Base-by-base conservation (phyloP, 2,797 vertebrate genomes). In the Pseudochirops corinnae region DNA sequence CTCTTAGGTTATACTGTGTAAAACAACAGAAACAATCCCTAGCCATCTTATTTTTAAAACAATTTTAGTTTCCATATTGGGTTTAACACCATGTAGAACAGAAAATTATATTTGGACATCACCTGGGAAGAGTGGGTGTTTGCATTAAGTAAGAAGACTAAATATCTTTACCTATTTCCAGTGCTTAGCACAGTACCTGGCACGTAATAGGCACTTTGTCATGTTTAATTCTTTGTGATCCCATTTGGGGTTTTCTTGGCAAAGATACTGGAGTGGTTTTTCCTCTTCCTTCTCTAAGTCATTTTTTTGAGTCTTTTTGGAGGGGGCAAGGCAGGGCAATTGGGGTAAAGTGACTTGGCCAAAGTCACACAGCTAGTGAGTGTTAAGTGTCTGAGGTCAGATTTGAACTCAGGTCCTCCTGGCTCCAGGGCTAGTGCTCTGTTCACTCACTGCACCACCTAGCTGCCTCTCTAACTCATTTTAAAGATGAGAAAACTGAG, bases 61-160 rank as follows among this genome's bases (percentile, higher is more conserved):
- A 91, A 58, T 92, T 94, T 94, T 2, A 50, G 33, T 95, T n/a
- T 93, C 96, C 56, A 46, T 94, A 92, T 92, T 96, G 62, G 92
- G 28, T 58, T 92, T 91, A 96, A 90, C 5, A 94, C 62, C 82
- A 92, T 16, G 0, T 33, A 92, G 50, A 11, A 53, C 90, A 91
- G 13, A 55, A 58, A 94, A 53, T 92, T 46, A 6, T 39, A 55
- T 62, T 26, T 26, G 57, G 29, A 39, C 39, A 18, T 82, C 46
- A 24, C 7, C n/a, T 82, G 67, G 21, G n/a, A 82, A 24, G 18
- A 82, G 2, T 24, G 3, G 1, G n/a, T 82, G 5, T 82, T 82
- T 21, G 31, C 33, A n/a, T 67, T 46, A 39, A 74, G 67, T 39
- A 39, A 46, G n/a, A 82, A 82, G 18, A 82, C n/a, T n/a, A 39